Conservation (phyloP, 2,113 vertebrate species). For the Myotis davidii region DNA sequence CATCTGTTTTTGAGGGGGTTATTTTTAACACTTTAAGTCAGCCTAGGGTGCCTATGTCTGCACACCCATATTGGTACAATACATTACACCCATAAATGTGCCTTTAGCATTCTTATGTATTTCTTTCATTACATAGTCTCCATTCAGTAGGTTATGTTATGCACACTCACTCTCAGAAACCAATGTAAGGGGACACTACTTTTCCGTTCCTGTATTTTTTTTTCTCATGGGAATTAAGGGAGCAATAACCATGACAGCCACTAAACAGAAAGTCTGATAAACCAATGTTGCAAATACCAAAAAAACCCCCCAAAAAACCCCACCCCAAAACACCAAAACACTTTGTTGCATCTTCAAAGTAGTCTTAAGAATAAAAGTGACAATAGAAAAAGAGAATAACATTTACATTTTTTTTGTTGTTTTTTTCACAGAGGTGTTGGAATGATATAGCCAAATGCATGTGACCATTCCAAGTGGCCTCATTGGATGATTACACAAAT, state of each 20-base stretch:
- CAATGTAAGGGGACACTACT: accelerated
- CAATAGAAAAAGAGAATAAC: background rate
- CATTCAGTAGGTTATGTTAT: background rate
- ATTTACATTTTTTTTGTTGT: background rate
- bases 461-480: background rate
- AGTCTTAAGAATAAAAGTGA: background rate
- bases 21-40: background rate
- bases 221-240: background rate
- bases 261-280: background rate
- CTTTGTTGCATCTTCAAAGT: background rate
- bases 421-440: background rate
- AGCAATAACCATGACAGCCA: background rate
- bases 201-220: background rate
- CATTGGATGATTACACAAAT: background rate
- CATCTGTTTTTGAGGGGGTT: background rate
- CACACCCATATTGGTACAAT: background rate
- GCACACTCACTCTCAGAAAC: background rate
- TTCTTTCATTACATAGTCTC: background rate
- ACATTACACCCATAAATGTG: accelerated
- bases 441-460: background rate
- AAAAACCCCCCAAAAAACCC: background rate
- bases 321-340: background rate
- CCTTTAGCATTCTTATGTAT: accelerated
- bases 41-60: accelerated
- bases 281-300: background rate